Evolutionary conservation across 2,888 invertebrate genomes (phyloP).

Genomic region (Acholoe squamosa): DNA sequence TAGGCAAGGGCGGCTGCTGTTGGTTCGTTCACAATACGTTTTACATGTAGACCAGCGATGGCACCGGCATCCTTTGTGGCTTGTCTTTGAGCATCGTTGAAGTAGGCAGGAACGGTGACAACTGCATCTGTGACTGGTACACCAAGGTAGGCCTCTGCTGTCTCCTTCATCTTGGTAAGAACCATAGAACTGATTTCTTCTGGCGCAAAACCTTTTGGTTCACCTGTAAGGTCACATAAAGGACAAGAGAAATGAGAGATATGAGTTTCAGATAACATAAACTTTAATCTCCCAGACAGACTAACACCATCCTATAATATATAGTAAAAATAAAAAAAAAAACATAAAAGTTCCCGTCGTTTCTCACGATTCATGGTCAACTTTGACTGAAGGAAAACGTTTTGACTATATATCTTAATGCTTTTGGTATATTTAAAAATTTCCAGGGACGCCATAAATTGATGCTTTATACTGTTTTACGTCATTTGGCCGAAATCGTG

Average conservation of each 20-base stretch:
- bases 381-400: too few relatives aligned
- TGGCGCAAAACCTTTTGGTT: conserved; percentile 92
- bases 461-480: too few relatives aligned
- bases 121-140: conserved; percentile 83
- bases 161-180: conserved; percentile 92
- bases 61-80: conserved; percentile 93
- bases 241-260: conserved; percentile 64
- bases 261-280: conserved; percentile 73
- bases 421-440: too few relatives aligned
- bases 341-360: too few relatives aligned
- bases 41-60: conserved; percentile 92
- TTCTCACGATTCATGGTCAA: too few relatives aligned
- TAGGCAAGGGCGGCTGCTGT: conserved; percentile 86
- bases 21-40: conserved; percentile 91
- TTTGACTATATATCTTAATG: too few relatives aligned
- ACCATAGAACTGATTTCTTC: conserved; percentile 97
- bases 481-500: too few relatives aligned
- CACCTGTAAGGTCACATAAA: too few relatives aligned
- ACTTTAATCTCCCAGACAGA: too few relatives aligned
- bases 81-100: conserved; percentile 82
- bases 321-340: too few relatives aligned
- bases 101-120: conserved; percentile 82
- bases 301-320: too few relatives aligned
- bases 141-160: conserved; percentile 86
- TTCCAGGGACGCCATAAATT: too few relatives aligned